phyloP scores from a whole-genome alignment of 2,888 invertebrate species.

The Carabus problematicus region DNA sequence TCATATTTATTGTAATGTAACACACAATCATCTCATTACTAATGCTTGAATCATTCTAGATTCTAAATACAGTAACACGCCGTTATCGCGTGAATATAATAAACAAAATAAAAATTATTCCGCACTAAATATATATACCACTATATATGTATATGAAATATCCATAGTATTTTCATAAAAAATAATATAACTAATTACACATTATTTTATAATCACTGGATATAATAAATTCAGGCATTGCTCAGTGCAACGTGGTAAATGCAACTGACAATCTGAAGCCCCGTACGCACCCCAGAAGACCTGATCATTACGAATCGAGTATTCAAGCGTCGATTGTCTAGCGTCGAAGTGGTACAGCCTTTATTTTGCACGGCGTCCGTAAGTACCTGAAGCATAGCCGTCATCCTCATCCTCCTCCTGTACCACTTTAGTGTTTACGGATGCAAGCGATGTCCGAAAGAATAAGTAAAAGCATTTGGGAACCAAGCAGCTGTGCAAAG shows the following conservation, averaged over 20 bases:
- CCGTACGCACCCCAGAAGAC: slow-evolving; percentile 12
- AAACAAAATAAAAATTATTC: too few relatives aligned
- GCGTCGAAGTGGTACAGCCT: slow-evolving; percentile 24
- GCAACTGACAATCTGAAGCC: slow-evolving; percentile 5
- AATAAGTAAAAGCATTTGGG: slow-evolving; percentile 41
- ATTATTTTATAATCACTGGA: too few relatives aligned
- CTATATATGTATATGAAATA: too few relatives aligned
- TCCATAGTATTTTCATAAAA: too few relatives aligned
- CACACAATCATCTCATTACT: too few relatives aligned
- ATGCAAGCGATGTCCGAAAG: slow-evolving; percentile 46
- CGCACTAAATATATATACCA: too few relatives aligned
- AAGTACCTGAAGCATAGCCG: not conserved
- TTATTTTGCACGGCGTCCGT: slow-evolving; percentile 29
- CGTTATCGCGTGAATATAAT: too few relatives aligned
- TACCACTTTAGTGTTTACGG: slow-evolving; percentile 45
- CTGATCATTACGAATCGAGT: slow-evolving; percentile 31
- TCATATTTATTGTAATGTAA: too few relatives aligned
- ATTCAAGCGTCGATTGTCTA: slow-evolving; percentile 25
- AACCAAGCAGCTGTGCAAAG: slow-evolving; percentile 11
- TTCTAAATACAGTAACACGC: too few relatives aligned
- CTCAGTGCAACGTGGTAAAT: not conserved
- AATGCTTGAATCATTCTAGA: too few relatives aligned
- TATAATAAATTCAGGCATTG: too few relatives aligned
- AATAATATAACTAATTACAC: too few relatives aligned
- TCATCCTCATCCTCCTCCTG: not conserved